Base-by-base conservation (phyloP, 2,888 invertebrate species). In the Drosophila tripunctata region DNA sequence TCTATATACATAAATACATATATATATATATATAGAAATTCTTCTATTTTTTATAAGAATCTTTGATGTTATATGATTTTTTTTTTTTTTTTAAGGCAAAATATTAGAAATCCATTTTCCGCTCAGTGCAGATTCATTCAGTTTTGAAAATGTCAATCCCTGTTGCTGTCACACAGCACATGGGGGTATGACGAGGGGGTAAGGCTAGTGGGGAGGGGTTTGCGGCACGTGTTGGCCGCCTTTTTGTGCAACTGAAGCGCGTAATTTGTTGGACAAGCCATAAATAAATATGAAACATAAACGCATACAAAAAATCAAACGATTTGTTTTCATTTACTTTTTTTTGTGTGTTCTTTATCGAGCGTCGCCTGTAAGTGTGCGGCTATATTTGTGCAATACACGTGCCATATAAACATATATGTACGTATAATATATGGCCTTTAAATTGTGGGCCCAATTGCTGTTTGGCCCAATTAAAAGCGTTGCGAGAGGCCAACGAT, bases 31-130 rank as follows among this genome's bases (percentile, higher is more conserved):
- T n/a, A 30, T 19, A 38, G 15, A 51, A 40, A 30, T 19, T 38
- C 51, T 52, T 27, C 30, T 31, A 24, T 45, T 21, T 33, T 67
- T 62, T 41, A 47, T 68, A 19, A 51, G 17, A 41, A 52, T 52
- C 21, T 44, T 67, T 62, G 43, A 57, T 75, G 58, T 71, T 63
- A 60, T 75, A 76, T 71, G 67, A 5, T 27, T 2, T 27, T 10
- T 58, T 75, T 75, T 65, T 70, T 38, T 45, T 43, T 54, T 51
- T 51, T 27, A 73, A 67, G 64, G 57, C 56, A 75, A 75, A 81
- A 87, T 83, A 89, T 89, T 89, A 89, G 88, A 89, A 90, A 88
- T 89, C 89, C 88, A 89, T 90, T 90, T 90, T 90, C 90, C 90
- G 87, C 90, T 90, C 87, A 85, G 84, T 89, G 90, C 88, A 89